Percentiles rank a stretch among this genome's conserved stretches.
Conservation (phyloP, 2,797 vertebrate species). For the Holocentrus rufus region DNA sequence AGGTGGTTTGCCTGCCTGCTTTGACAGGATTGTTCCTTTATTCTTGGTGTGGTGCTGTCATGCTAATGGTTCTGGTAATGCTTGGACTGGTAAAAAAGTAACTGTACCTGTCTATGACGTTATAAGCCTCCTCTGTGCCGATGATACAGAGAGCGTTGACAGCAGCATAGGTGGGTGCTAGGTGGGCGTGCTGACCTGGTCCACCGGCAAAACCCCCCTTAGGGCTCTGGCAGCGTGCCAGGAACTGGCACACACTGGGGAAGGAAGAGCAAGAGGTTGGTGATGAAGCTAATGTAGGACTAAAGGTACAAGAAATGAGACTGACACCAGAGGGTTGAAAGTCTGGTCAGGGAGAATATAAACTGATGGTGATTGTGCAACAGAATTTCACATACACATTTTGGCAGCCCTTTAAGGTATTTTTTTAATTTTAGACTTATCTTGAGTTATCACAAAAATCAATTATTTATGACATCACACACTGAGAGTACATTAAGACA, state of each 20-base stretch:
- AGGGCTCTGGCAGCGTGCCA: slow-evolving; percentile 89
- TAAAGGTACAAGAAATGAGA: no score
- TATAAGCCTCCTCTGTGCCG: slow-evolving; percentile 92
- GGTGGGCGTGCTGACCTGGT: slow-evolving; percentile 92
- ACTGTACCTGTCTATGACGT: slow-evolving; percentile 89
- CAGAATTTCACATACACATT: no score
- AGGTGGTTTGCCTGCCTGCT: no score
- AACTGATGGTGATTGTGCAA: no score
- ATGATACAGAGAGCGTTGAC: slow-evolving; percentile 96
- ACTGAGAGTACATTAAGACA: no score
- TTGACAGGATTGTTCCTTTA: not conserved
- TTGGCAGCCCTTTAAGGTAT: no score
- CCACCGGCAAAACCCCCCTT: slow-evolving; percentile 93
- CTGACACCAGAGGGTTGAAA: no score
- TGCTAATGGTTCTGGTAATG: not conserved
- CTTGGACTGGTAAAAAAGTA: not conserved
- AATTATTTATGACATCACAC: no score
- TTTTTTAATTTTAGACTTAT: no score
- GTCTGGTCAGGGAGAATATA: no score
- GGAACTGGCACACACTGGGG: slow-evolving; percentile 91
- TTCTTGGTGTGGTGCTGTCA: not conserved
- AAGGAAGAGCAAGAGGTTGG: not conserved
- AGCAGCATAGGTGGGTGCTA: slow-evolving; percentile 95
- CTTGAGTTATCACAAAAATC: no score
- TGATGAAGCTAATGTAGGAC: no score